These are phyloP conservation scores for Cephonodes hylas DNA, from an alignment of 2,888 invertebrate genomes.

Conservation along the genomic window DNA sequence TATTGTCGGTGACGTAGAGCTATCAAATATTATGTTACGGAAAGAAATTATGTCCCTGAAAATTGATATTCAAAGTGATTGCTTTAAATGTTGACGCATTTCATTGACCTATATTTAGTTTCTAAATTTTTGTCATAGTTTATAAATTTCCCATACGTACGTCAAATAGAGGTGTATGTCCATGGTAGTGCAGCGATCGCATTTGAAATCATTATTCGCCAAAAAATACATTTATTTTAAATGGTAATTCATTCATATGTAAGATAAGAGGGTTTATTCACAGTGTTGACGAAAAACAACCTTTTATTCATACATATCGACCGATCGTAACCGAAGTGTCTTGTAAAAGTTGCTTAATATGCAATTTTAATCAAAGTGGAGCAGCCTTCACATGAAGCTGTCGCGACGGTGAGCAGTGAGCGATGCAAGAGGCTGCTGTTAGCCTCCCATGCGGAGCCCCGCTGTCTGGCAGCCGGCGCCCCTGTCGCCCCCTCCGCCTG, in stretches of 20 bases:
- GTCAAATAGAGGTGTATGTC: no score
- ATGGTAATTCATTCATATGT: neutral
- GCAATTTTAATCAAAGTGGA: slow-evolving; percentile 71
- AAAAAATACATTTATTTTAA: no score
- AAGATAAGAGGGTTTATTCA: neutral
- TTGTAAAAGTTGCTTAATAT: slow-evolving; percentile 48
- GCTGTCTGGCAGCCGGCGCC: slow-evolving; percentile 76
- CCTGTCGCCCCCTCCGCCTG: slow-evolving; percentile 35
- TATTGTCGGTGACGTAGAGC: no score
- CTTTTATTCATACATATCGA: slow-evolving; percentile 34
- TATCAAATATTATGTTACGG: neutral
- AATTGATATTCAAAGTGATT: neutral
- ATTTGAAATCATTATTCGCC: no score
- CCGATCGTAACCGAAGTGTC: slow-evolving; percentile 35
- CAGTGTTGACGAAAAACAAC: neutral
- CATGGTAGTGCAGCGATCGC: no score
- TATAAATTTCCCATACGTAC: slow-evolving; percentile 8
- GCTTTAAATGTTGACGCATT: neutral
- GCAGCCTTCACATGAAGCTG: slow-evolving; percentile 70
- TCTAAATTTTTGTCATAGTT: neutral
- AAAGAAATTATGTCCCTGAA: neutral
- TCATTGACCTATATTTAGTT: slow-evolving; percentile 8
- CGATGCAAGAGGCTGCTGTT: slow-evolving; percentile 76
- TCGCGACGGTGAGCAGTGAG: slow-evolving; percentile 68
- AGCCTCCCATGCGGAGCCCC: slow-evolving; percentile 80